Base-by-base conservation (phyloP, 2,113 vertebrate species). In the Tetrao urogallus region DNA sequence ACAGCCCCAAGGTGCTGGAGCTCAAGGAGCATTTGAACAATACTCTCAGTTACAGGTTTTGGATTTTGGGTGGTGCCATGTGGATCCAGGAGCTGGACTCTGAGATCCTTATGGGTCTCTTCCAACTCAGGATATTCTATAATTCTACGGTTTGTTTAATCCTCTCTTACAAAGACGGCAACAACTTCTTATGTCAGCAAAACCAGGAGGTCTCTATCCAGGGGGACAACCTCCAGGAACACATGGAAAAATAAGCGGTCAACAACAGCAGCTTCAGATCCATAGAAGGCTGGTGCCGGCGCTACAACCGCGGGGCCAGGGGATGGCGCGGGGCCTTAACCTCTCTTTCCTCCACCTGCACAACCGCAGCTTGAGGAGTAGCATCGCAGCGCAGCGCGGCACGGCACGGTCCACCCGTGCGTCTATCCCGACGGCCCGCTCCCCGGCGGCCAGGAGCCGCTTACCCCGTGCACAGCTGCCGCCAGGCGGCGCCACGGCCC, bases 251-350 rank as follows among this genome's bases (percentile, higher is more conserved):
- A 54, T 2, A 11, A 40, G 52, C 2, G 1, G 18, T 9, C 36
- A 30, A n/a, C 40, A 30, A 21, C 2, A 40, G 47, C 27, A 32
- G 8, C 20, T 12, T 17, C 1, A 17, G 28, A 28, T 32, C 13
- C 0, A 1, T 4, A 27, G 8, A 5, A 25, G 27, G 43, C 25
- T 0, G 1, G 9, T 5, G 0, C 20, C 1, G 4, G 47, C 4
- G n/a, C 8, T 3, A 25, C 14, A 21, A 7, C 42, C 10, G 11
- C 3, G 47, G 36, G 24, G 15, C 8, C 11, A 27, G 14, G 8
- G 28, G 57, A 54, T 40, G 25, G 7, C 22, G 8, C 7, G 15
- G 36, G 36, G 14, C 63, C 34, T 42, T 10, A 11, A 9, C 48
- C 21, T 6, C 52, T 8, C 20, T 7, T 13, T 13, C 24, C 3